These are phyloP conservation scores for Epistrophe grossulariae DNA, from an alignment of 2,888 invertebrate genomes.

Conservation along the genomic window DNA sequence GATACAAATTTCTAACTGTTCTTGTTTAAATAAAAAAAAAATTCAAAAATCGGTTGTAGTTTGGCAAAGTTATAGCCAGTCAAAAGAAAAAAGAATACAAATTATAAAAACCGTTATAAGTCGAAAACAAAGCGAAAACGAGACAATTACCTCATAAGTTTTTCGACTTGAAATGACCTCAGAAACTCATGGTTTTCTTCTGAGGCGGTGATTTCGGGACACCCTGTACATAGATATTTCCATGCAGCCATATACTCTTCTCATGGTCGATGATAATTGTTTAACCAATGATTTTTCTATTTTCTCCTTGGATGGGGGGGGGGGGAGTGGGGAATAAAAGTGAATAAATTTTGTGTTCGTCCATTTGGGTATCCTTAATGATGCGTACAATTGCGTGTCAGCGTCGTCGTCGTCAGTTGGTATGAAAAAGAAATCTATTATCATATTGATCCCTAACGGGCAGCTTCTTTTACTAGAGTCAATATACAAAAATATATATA, in stretches of 20 bases:
- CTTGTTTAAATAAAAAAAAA: no score
- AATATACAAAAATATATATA: not conserved
- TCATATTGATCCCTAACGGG: conserved; percentile 47
- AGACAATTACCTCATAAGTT: no score
- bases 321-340: conserved; percentile 13
- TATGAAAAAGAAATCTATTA: conserved; percentile 44
- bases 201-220: no score
- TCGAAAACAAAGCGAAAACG: no score
- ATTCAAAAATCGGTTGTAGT: no score
- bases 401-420: not conserved
- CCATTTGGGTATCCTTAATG: conserved; percentile 46
- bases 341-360: conserved; percentile 48
- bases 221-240: no score
- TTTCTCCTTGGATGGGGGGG: conserved; percentile 13
- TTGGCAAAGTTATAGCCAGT: no score
- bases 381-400: conserved; percentile 61
- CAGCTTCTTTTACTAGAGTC: conserved; percentile 24
- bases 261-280: conserved; percentile 46
- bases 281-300: conserved; percentile 55
- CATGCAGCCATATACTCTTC: conserved; percentile 36
- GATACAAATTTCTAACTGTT: no score
- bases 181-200: no score
- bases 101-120: no score
- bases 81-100: no score
- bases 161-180: no score